Percentiles rank a stretch among this genome's conserved stretches.
Evolutionary conservation across 53 echinoderm and acorn worm species (phyloP).

Genomic region (Zoroaster sp.): DNA sequence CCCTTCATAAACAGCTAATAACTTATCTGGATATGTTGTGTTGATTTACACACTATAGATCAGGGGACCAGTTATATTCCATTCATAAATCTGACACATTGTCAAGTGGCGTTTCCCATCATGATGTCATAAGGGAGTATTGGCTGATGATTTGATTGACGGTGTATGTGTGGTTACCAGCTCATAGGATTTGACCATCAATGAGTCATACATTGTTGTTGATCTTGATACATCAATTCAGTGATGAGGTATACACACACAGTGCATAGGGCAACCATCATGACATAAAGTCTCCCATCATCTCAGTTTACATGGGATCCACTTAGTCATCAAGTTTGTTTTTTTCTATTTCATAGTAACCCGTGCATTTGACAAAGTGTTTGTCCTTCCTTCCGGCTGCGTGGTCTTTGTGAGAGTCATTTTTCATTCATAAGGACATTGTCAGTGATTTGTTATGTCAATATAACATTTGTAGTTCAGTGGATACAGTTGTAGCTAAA

Average conservation of each 20-base stretch:
- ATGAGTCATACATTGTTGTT: too few species aligned
- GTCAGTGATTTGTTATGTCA: background rate
- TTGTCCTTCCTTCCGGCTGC: background rate
- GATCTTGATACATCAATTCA: too few species aligned
- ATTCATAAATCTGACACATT: background rate
- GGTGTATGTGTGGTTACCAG: too few species aligned
- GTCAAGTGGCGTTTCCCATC: background rate
- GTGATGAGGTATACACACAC: too few species aligned
- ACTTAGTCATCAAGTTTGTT: slow-evolving; percentile 13
- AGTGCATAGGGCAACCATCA: too few species aligned
- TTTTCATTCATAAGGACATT: background rate
- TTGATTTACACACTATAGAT: background rate
- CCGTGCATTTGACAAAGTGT: background rate
- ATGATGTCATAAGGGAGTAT: background rate
- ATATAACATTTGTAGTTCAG: background rate
- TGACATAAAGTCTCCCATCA: too few species aligned
- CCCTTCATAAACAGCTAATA: background rate
- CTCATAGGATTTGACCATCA: too few species aligned
- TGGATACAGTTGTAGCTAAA: background rate
- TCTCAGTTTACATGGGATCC: background rate
- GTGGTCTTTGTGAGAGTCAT: too few species aligned
- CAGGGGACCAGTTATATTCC: background rate
- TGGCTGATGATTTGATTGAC: background rate
- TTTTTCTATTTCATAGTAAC: slow-evolving; percentile 27
- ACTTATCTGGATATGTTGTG: background rate